These are phyloP conservation scores for Pachyrhynchus sulphureomaculatus DNA, from an alignment of 1,140 invertebrate genomes.

Conservation along the genomic window DNA sequence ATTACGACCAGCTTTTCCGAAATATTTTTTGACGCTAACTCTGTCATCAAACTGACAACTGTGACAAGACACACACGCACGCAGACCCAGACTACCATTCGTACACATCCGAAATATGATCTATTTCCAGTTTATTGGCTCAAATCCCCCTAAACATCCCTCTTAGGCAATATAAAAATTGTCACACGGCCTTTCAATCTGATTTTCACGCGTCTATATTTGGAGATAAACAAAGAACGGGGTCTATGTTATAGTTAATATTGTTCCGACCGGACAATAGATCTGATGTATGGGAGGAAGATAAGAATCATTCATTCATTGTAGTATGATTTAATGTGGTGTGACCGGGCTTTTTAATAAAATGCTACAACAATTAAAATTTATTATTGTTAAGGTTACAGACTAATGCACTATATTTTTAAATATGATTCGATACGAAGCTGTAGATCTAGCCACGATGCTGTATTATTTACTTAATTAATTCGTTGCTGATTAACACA, in stretches of 20 bases:
- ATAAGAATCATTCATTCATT: not conserved
- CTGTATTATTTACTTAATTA: no score
- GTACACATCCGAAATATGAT: slow-evolving; percentile 26
- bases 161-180: slow-evolving; percentile 35
- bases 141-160: slow-evolving; percentile 35
- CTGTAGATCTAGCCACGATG: no score
- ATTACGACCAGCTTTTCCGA: no score
- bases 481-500: no score
- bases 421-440: no score
- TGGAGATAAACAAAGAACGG: slow-evolving; percentile 29
- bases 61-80: not conserved
- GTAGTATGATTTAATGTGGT: not conserved
- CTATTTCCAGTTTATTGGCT: slow-evolving; percentile 27
- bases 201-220: slow-evolving; percentile 32
- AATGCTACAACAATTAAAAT: no score
- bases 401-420: no score
- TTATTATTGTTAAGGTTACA: no score
- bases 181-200: slow-evolving; percentile 34
- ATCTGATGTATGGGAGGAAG: not conserved
- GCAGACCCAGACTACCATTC: not conserved
- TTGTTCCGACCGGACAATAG: slow-evolving; percentile 10
- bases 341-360: not conserved
- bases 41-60: no score
- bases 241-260: slow-evolving; percentile 19
- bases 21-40: no score